phyloP scores from a whole-genome alignment of 2,113 vertebrate genomes.

The Carassius carassius region DNA sequence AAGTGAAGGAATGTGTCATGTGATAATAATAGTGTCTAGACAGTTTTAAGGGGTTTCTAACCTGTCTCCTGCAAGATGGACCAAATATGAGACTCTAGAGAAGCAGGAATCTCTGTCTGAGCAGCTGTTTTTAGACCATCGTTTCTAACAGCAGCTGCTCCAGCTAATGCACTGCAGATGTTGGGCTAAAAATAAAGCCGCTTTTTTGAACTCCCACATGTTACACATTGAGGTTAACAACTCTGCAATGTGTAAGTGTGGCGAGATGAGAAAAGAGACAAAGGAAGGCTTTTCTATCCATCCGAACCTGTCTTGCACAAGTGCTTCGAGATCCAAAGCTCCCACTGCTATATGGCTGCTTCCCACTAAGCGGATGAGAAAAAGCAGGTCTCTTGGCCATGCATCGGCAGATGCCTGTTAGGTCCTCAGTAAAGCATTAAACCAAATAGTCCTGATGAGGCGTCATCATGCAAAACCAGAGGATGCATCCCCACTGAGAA shows the following conservation, averaged over 20 bases:
- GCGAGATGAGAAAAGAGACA: slow-evolving; percentile 42
- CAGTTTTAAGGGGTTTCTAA: not conserved
- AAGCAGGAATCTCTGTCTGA: slow-evolving; percentile 16
- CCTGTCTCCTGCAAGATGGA: slow-evolving; percentile 4
- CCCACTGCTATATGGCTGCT: slow-evolving; percentile 71
- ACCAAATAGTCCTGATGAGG: slow-evolving; percentile 64
- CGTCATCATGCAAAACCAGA: slow-evolving; percentile 68
- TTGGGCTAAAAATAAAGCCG: slow-evolving; percentile 64
- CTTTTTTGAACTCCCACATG: slow-evolving; percentile 39
- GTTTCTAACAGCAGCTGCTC: slow-evolving; percentile 61
- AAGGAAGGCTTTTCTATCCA: slow-evolving; percentile 46
- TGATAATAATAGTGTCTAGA: not conserved
- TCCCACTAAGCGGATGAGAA: slow-evolving; percentile 65
- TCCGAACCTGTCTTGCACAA: slow-evolving; percentile 56
- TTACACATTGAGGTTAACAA: slow-evolving; percentile 41
- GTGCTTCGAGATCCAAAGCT: slow-evolving; percentile 74
- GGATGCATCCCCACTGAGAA: slow-evolving; percentile 69
- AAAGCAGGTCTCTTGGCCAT: slow-evolving; percentile 65
- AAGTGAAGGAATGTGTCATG: not conserved
- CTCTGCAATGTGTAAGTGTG: slow-evolving; percentile 27
- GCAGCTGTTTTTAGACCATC: slow-evolving; percentile 57
- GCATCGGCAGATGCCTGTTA: slow-evolving; percentile 64
- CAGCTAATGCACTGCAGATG: slow-evolving; percentile 64
- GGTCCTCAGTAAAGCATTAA: slow-evolving; percentile 64
- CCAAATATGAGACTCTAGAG: slow-evolving; percentile 33